A percentile compares a stretch with the other conserved stretches of the same genome.
These are phyloP conservation scores for Neostethus bicornis DNA, from an alignment of 2,797 vertebrate genomes.

Conservation along the genomic window DNA sequence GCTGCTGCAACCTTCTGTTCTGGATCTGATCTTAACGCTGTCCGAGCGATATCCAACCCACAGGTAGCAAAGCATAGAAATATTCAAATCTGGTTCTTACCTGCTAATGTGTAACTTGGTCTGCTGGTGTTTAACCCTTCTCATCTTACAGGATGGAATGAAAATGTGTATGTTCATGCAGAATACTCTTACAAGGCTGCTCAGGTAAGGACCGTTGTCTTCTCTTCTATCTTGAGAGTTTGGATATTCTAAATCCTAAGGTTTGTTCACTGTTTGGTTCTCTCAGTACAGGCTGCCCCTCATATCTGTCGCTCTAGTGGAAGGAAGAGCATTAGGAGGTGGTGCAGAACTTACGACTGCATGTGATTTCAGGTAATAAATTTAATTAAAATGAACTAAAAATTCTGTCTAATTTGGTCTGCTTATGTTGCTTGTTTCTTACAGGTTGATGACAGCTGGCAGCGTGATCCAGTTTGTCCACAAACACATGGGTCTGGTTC, in stretches of 20 bases:
- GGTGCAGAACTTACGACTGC: constrained; percentile 93
- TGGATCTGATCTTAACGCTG: constrained; percentile 90
- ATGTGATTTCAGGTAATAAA: constrained; percentile 92
- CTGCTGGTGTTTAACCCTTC: not conserved
- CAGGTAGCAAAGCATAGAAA: constrained; percentile 71
- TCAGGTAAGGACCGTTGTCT: constrained; percentile 80
- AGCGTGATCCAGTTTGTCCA: constrained; percentile 95
- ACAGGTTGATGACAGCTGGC: constrained; percentile 88
- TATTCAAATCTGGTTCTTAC: not conserved
- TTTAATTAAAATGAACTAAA: not conserved
- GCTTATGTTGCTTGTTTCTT: constrained; percentile 2
- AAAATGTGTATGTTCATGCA: constrained; percentile 98
- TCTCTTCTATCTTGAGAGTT: not conserved
- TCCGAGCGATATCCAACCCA: constrained; percentile 84
- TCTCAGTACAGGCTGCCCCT: constrained; percentile 87
- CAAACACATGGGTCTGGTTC: constrained; percentile 94
- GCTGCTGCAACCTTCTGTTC: constrained; percentile 92
- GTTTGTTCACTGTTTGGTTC: constrained; percentile 45
- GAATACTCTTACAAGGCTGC: constrained; percentile 88
- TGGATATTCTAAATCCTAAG: constrained; percentile 2
- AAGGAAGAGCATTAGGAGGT: constrained; percentile 91
- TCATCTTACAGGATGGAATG: constrained; percentile 87
- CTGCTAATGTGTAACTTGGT: not conserved
- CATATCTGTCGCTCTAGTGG: constrained; percentile 91
- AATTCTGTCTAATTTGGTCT: not conserved